Evolutionary conservation across 2,888 invertebrate genomes (phyloP), one percentile per base, ranked within the genome.

Genomic region (Iphiclides podalirius): DNA sequence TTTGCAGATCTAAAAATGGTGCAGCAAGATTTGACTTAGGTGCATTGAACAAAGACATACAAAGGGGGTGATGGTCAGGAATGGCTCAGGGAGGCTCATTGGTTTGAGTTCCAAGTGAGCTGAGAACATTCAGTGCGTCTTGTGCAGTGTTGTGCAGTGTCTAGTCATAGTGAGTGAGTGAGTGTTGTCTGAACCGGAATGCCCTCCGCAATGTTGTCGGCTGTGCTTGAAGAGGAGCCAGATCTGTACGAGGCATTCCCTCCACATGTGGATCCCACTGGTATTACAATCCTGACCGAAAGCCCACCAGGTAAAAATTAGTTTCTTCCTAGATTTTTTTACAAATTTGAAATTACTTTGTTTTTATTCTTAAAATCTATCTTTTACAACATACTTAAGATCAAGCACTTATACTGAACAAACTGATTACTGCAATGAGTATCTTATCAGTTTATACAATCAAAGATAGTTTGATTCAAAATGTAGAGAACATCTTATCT

Each of bases 211-310:
- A 93, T 93, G 91, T 88, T 94, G 89, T 92, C 93, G 63, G 92
- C 92, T 64, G 91, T 93, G 79, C 90, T 93, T 69, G 93, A 93
- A 87, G 94, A 94, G 85, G 93, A 93, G 83, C 91, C 91, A 60
- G 94, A 94, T 79, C 89, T 93, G 67, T 93, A 94, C 67, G 94
- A 94, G 85, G 94, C 93, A 51, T 96, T 94, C 79, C 94, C 95
- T 56, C 93, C 94, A 52, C 93, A 95, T 79, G 95, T 96, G 58
- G 95, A 95, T 79, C 92, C 94, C 46, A 92, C 92, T 56, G 94
- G 94, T 66, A 94, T 95, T 65, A 93, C 93, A 17, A 91, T 93
- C 61, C 90, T 92, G 55, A 92, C 92, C 39, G 93, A 93, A 63
- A 92, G 91, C 72, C 91, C 91, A 54, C 89, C 90, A 71, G 90